Conservation (phyloP, 2,113 vertebrate species). For the Micronisus gabar region DNA sequence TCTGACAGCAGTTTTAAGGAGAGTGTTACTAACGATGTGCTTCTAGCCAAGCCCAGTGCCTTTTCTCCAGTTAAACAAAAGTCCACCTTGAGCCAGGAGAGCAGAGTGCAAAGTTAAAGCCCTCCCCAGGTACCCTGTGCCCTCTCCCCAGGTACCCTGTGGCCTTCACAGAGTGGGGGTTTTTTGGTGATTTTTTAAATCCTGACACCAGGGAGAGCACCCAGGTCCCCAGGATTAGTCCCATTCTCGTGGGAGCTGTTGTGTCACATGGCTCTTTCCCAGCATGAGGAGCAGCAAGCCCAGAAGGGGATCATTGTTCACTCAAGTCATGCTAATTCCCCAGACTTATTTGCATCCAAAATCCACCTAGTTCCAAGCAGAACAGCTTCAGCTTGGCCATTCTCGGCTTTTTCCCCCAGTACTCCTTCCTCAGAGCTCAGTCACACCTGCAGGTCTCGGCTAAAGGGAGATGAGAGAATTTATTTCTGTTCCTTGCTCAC, state of each 20-base stretch:
- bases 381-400: background rate
- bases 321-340: background rate
- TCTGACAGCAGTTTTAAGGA: background rate
- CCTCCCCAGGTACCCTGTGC: background rate
- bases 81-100: background rate
- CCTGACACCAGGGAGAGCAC: background rate
- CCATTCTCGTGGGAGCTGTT: background rate
- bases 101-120: background rate
- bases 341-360: background rate
- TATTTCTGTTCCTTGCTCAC: background rate
- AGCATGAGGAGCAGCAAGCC: background rate
- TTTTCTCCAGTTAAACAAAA: background rate
- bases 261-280: background rate
- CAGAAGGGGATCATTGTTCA: background rate
- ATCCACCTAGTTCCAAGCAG: background rate
- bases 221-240: background rate
- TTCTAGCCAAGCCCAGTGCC: background rate
- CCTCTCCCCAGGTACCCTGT: background rate
- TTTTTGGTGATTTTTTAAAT: background rate
- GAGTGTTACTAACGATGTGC: background rate
- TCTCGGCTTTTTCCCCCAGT: background rate
- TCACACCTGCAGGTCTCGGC: background rate
- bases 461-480: background rate
- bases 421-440: background rate
- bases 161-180: background rate